Base-by-base conservation (phyloP, 2,888 invertebrate species). In the Helleia helle region DNA sequence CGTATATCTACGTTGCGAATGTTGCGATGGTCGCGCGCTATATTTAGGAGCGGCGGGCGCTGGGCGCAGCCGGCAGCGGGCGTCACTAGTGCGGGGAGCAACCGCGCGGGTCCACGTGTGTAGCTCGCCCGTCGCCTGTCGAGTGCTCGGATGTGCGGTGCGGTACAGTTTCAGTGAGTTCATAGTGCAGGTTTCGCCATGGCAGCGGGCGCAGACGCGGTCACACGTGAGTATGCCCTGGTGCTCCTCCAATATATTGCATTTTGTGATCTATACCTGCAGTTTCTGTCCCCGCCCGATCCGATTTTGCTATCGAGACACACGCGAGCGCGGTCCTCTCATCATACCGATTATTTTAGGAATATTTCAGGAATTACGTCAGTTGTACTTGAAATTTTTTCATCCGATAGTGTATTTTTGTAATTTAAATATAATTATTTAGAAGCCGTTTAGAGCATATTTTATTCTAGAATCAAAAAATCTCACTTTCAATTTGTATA, bases 21-120 rank as follows among this genome's bases (percentile, higher is more conserved):
- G 48, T 59, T 60, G 63, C 62, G 64, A 59, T 52, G 68, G 74
- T 76, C 76, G 71, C 67, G 74, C 66, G 76, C 76, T 73, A 65
- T 50, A 49, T 64, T 58, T 51, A 52, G 59, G 56, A 59, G 59
- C 61, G 55, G 57, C 56, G 52, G 43, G 52, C 43, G 48, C 43
- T 27, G 38, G 34, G 42, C 51, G 54, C 60, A n/a, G n/a, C n/a
- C n/a, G n/a, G n/a, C n/a, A n/a, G n/a, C n/a, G n/a, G n/a, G n/a
- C n/a, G n/a, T 62, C 68, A 70, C 51, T 63, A 65, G 59, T 61
- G 52, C 54, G 54, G 52, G 53, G 54, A 55, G 56, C 56, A 52
- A 61, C 51, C 65, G 47, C 58, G 57, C 58, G 73, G 58, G 65
- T 61, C 73, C 70, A 75, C 74, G 74, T 69, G 56, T 46, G 38